phyloP scores from a whole-genome alignment of 2,113 vertebrate species.

The Numida meleagris region DNA sequence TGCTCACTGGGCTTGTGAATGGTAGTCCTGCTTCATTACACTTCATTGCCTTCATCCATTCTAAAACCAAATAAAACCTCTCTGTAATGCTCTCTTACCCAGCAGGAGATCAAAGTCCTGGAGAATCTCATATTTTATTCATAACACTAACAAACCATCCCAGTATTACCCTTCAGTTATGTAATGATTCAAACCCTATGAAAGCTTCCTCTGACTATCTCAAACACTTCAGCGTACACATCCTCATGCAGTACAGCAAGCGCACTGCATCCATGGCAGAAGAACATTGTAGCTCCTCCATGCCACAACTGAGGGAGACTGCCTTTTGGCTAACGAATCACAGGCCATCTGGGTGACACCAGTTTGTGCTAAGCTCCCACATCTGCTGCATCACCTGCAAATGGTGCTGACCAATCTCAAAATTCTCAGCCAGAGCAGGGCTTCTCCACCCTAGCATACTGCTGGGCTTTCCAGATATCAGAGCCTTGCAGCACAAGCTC shows the following conservation, averaged over 20 bases:
- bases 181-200: conserved; percentile 48
- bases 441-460: neutral
- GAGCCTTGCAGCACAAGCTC: neutral
- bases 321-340: neutral
- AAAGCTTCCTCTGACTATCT: conserved; percentile 43
- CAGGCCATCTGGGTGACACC: neutral
- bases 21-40: conserved; percentile 42
- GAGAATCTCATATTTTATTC: conserved; percentile 76
- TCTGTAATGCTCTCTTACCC: conserved; percentile 42
- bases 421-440: neutral
- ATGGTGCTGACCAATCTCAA: neutral
- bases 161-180: conserved; percentile 59
- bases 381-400: neutral
- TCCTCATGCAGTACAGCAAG: neutral
- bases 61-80: conserved; percentile 60
- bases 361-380: neutral
- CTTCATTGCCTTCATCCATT: conserved; percentile 60
- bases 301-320: neutral
- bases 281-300: neutral
- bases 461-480: neutral
- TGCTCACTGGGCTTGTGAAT: neutral
- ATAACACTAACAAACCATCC: conserved; percentile 70
- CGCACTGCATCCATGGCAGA: neutral
- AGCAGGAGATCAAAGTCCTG: conserved; percentile 67
- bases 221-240: neutral